Evolutionary conservation across 2,113 vertebrate species (phyloP).

Genomic region (Anguilla rostrata): DNA sequence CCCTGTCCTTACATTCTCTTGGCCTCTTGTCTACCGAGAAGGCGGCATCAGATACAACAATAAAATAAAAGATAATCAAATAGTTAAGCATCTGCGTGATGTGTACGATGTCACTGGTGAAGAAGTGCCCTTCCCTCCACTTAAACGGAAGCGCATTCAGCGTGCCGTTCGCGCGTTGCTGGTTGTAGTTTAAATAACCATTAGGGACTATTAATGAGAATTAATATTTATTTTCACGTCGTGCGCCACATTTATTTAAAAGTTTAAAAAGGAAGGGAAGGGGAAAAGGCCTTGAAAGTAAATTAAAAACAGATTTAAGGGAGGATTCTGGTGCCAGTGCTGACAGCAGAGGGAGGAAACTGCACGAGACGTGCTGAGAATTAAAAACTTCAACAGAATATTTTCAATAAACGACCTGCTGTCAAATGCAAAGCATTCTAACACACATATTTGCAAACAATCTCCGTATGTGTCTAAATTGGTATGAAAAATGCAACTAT

Average conservation of each 20-base stretch:
- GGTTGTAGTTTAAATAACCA: slow-evolving; percentile 44
- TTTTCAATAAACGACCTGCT: neutral
- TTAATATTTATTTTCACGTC: slow-evolving; percentile 33
- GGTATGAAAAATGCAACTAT: neutral
- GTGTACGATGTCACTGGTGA: neutral
- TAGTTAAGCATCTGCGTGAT: no score
- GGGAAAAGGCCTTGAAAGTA: slow-evolving; percentile 5
- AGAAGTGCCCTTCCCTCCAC: slow-evolving; percentile 30
- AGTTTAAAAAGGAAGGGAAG: slow-evolving; percentile 27
- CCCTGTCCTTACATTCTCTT: slow-evolving; percentile 9
- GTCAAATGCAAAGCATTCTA: neutral
- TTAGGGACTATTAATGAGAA: slow-evolving; percentile 39
- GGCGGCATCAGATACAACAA: slow-evolving; percentile 7
- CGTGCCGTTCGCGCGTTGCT: slow-evolving; percentile 40
- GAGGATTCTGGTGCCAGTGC: no score
- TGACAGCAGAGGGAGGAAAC: no score
- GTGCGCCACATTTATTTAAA: slow-evolving; percentile 21
- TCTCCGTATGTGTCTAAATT: neutral
- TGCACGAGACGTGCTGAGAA: no score
- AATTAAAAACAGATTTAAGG: slow-evolving; percentile 10
- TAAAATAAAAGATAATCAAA: neutral
- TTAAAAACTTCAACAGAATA: neutral
- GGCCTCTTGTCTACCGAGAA: slow-evolving; percentile 24
- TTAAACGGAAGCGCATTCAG: slow-evolving; percentile 39
- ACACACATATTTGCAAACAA: neutral